Conservation (phyloP, 2,888 invertebrate species). For the Drosophila prostipennis region DNA sequence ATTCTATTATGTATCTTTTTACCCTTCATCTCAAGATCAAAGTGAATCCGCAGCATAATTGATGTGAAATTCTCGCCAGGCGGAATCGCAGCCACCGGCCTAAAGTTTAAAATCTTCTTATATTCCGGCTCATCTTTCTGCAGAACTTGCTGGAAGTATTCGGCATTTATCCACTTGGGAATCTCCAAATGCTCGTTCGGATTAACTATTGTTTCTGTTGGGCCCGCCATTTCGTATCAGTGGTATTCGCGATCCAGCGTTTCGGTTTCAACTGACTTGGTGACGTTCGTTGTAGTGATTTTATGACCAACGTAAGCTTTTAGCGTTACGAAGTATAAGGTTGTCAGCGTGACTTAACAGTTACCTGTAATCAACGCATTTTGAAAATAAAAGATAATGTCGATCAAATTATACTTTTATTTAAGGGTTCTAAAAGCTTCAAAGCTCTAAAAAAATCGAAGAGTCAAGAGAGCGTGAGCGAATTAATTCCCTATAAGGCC, state of each 20-base stretch:
- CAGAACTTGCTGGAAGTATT: constrained; percentile 66
- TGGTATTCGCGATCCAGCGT: neutral
- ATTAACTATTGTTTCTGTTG: constrained; percentile 47
- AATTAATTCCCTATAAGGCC: neutral
- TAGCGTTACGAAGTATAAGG: neutral
- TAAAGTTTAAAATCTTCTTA: constrained; percentile 61
- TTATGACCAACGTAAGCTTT: neutral
- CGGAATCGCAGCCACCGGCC: constrained; percentile 73
- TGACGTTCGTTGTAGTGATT: neutral
- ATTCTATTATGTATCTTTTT: too few species aligned
- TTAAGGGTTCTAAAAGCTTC: neutral
- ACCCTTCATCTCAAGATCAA: constrained; percentile 74
- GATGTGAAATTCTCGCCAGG: constrained; percentile 81
- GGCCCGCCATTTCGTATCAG: neutral
- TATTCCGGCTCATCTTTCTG: constrained; percentile 66
- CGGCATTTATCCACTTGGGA: constrained; percentile 71
- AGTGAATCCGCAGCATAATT: constrained; percentile 71
- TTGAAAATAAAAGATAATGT: neutral
- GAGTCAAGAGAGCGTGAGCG: neutral
- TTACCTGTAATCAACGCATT: too few species aligned
- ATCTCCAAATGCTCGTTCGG: constrained; percentile 68
- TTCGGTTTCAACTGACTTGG: constrained; percentile 1
- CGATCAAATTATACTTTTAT: neutral
- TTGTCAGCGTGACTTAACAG: constrained; percentile 1
- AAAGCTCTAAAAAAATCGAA: neutral